Conservation (phyloP, 2,113 vertebrate species). For the Sander lucioperca region DNA sequence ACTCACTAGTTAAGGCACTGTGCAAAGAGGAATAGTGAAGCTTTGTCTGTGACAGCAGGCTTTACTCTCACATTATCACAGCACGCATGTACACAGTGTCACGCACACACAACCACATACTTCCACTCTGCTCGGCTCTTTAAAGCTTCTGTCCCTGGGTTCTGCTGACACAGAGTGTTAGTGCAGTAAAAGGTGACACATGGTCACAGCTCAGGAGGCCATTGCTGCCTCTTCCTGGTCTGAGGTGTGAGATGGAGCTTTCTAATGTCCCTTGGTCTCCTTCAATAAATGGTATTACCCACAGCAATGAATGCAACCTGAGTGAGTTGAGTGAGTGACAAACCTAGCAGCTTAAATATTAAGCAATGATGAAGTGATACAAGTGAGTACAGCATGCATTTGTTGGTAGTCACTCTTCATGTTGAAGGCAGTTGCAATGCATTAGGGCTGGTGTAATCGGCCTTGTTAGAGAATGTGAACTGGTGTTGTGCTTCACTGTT, state of each 20-base stretch:
- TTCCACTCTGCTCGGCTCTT: slow-evolving; percentile 33
- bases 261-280: not conserved
- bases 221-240: slow-evolving; percentile 18
- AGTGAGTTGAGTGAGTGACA: not conserved
- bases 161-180: slow-evolving; percentile 46
- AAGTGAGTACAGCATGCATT: not conserved
- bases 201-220: slow-evolving; percentile 51
- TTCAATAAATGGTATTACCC: not conserved
- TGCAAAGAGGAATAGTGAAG: slow-evolving; percentile 23
- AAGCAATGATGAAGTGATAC: not conserved
- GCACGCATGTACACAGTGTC: not conserved
- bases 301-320: not conserved
- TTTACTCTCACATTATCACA: slow-evolving; percentile 27
- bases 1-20: slow-evolving; percentile 48
- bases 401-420: not conserved
- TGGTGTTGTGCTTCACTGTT: slow-evolving; percentile 51
- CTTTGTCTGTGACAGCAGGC: slow-evolving; percentile 26
- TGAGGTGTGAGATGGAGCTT: slow-evolving; percentile 39
- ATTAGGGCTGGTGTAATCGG: slow-evolving; percentile 57
- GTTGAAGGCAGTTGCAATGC: slow-evolving; percentile 32
- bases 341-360: not conserved
- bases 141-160: slow-evolving; percentile 60
- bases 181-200: slow-evolving; percentile 68
- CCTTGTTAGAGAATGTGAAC: slow-evolving; percentile 77
- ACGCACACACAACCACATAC: slow-evolving; percentile 16